A percentile compares a stretch with the other conserved stretches of the same genome.
Evolutionary conservation across 2,797 vertebrate species (phyloP).

Genomic region (Benthosema pterotum): DNA sequence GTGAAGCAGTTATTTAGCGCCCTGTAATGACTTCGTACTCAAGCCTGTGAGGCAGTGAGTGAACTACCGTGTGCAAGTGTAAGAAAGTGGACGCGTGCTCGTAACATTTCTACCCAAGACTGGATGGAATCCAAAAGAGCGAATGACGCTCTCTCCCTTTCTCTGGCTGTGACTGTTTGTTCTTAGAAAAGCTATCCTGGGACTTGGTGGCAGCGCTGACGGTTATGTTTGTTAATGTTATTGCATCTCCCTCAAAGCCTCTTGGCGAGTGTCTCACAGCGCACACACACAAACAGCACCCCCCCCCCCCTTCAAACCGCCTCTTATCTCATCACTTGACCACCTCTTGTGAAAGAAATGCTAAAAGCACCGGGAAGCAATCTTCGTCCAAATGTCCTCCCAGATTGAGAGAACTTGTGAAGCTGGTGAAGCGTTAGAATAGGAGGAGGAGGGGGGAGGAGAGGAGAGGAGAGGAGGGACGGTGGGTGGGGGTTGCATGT

Average conservation of each 20-base stretch:
- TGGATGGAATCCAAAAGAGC: no score
- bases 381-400: conserved; percentile 16
- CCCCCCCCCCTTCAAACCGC: conserved; percentile 28
- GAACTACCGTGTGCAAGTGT: no score
- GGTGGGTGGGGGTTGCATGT: not conserved
- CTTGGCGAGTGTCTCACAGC: conserved; percentile 15
- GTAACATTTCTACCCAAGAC: no score
- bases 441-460: conserved; percentile 19
- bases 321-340: conserved; percentile 16
- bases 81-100: no score
- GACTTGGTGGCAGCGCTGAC: not conserved
- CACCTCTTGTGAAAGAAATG: conserved; percentile 7
- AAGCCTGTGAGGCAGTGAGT: no score
- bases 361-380: conserved; percentile 19
- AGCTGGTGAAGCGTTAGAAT: conserved; percentile 16
- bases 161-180: not conserved
- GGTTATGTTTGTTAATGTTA: conserved; percentile 29
- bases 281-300: not conserved
- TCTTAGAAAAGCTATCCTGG: conserved; percentile 15
- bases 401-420: conserved; percentile 16
- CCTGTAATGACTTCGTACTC: no score
- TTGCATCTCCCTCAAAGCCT: conserved; percentile 28
- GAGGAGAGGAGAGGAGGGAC: not conserved
- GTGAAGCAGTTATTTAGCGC: no score
- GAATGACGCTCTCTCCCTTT: not conserved